Percentiles rank a stretch among this genome's conserved stretches.
Conservation (phyloP, 2,888 invertebrate species). For the Tyria jacobaeae region DNA sequence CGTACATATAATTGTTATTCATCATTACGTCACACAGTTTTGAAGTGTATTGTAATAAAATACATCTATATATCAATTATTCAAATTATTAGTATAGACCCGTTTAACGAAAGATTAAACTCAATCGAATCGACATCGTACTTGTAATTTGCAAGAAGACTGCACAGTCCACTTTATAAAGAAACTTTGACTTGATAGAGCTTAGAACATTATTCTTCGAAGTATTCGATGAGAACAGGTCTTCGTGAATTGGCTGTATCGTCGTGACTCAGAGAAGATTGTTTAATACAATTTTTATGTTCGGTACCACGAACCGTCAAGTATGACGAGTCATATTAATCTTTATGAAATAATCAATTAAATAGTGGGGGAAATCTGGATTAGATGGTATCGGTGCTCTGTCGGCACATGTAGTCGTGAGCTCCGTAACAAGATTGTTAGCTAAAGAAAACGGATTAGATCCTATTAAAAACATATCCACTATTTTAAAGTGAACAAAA, state of each 20-base stretch:
- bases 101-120: slow-evolving; percentile 54
- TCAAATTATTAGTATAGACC: slow-evolving; percentile 29
- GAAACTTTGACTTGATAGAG: slow-evolving; percentile 39
- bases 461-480: slow-evolving; percentile 41
- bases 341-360: slow-evolving; percentile 85
- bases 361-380: slow-evolving; percentile 81
- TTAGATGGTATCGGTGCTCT: slow-evolving; percentile 80
- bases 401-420: slow-evolving; percentile 82
- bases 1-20: not conserved
- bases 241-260: slow-evolving; percentile 51
- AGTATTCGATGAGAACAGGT: slow-evolving; percentile 34
- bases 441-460: slow-evolving; percentile 56
- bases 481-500: not conserved
- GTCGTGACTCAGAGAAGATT: slow-evolving; percentile 69
- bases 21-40: too few species aligned
- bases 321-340: slow-evolving; percentile 82
- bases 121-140: slow-evolving; percentile 67
- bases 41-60: slow-evolving; percentile 31
- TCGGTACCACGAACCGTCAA: slow-evolving; percentile 68
- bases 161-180: slow-evolving; percentile 46
- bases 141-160: slow-evolving; percentile 64
- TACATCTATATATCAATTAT: slow-evolving; percentile 44
- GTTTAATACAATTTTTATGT: slow-evolving; percentile 72
- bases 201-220: slow-evolving; percentile 22
- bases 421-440: slow-evolving; percentile 72